Evolutionary conservation across 2,113 vertebrate species (phyloP), one percentile per base, ranked within the genome.

Genomic region (Chaetodon trifascialis): DNA sequence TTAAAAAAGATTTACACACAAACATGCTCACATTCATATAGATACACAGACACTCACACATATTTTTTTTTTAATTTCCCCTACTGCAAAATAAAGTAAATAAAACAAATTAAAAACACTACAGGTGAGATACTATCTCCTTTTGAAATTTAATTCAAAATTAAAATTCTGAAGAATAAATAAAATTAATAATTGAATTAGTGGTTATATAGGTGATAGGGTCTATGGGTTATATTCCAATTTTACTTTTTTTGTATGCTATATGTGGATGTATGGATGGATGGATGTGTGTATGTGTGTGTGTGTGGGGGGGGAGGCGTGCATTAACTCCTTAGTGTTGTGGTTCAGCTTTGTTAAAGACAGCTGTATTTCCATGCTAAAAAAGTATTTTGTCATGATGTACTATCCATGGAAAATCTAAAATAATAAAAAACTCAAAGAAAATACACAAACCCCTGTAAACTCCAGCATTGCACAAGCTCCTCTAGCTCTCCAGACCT

Each of bases 401-500:
- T 38, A 1, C 16, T 70, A 15, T 40, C 0, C 0, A 2, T 23
- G 16, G 11, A 63, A 40, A 52, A 25, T 54, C 59, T 19, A 76
- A 62, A 82, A 54, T 30, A 2, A 9, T 12, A 21, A 46, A 36
- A n/a, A 42, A 82, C 55, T 60, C 44, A 79, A 85, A 60, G 42
- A 73, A 69, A 72, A 56, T 56, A 73, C 4, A 69, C 52, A 58
- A 54, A 4, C 34, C 58, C 36, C 40, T 19, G 0, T 70, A 67
- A 82, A 82, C 52, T 16, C 34, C 30, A 62, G 51, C 34, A 62
- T 88, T 84, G 62, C 85, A 82, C 85, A 89, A 87, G 67, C 80
- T 79, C 23, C 47, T 34, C 56, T n/a, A 4, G 59, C 56, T 74
- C 71, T 80, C 72, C 59, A 59, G 89, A 84, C 87, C 80, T 82